phyloP scores from a whole-genome alignment of 2,888 invertebrate species.

The Limnephilus marmoratus region DNA sequence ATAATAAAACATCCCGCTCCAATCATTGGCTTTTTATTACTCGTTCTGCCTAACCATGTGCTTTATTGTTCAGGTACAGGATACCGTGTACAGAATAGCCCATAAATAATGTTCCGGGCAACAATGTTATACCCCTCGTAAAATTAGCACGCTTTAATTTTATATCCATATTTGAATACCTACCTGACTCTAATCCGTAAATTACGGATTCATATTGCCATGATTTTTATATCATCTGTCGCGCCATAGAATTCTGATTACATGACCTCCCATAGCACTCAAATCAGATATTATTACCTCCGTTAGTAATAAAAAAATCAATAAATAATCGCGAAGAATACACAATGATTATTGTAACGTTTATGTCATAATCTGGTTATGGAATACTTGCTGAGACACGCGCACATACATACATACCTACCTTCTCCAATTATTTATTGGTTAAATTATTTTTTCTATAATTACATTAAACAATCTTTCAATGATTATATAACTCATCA shows the following conservation, averaged over 20 bases:
- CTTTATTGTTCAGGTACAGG: neutral
- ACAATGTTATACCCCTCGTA: neutral
- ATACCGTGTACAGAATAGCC: neutral
- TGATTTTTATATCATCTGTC: neutral
- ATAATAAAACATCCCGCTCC: neutral
- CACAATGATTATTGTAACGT: neutral
- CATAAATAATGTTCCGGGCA: neutral
- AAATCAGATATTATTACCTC: constrained; percentile 2
- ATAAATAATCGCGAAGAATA: neutral
- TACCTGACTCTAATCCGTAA: neutral
- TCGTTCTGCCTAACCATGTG: neutral
- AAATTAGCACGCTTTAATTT: neutral
- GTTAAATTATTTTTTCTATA: neutral
- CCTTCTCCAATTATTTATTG: neutral
- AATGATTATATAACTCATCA: too few relatives aligned
- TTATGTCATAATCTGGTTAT: neutral
- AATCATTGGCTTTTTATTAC: neutral
- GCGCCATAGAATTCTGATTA: neutral
- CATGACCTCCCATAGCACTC: neutral
- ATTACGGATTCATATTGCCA: neutral
- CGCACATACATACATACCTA: too few relatives aligned
- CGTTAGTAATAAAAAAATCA: neutral
- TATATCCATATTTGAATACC: neutral
- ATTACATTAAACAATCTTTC: neutral
- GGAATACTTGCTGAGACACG: neutral